Evolutionary conservation across 2,888 invertebrate genomes (phyloP).

Genomic region (Lamellibrachia satsuma): DNA sequence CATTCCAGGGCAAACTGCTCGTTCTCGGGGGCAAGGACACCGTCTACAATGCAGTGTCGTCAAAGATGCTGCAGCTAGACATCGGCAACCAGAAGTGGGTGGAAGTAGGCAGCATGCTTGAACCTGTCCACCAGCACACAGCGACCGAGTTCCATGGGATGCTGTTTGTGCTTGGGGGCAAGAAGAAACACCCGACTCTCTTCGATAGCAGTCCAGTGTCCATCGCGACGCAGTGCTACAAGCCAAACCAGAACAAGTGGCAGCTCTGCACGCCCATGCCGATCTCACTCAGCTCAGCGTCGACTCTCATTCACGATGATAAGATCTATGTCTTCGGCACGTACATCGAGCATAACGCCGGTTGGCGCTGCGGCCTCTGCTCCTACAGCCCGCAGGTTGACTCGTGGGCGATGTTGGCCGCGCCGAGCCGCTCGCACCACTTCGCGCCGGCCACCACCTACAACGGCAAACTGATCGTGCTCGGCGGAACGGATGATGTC

Average conservation of each 20-base stretch:
- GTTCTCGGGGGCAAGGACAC: not conserved
- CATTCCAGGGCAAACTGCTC: not conserved
- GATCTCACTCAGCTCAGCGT: not conserved
- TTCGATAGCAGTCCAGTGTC: conserved; percentile 10
- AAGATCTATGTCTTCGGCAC: not conserved
- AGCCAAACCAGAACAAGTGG: not conserved
- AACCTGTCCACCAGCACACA: not conserved
- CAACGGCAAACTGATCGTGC: not conserved
- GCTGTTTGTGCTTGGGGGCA: not conserved
- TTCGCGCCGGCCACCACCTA: not conserved
- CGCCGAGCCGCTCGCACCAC: not conserved
- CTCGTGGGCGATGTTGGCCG: not conserved
- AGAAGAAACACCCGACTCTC: not conserved
- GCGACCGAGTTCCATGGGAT: conserved; percentile 6
- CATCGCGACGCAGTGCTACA: not conserved
- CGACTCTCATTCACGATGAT: not conserved
- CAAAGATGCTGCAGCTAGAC: not conserved
- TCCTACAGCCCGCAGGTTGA: not conserved
- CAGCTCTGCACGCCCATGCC: not conserved
- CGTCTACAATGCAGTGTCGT: not conserved
- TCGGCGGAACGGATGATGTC: not conserved
- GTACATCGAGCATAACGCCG: not conserved
- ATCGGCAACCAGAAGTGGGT: not conserved
- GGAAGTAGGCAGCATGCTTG: not conserved
- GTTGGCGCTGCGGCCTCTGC: not conserved